Evolutionary conservation across 2,113 vertebrate species (phyloP), one percentile per base, ranked within the genome.

Genomic region (Mixornis gularis): DNA sequence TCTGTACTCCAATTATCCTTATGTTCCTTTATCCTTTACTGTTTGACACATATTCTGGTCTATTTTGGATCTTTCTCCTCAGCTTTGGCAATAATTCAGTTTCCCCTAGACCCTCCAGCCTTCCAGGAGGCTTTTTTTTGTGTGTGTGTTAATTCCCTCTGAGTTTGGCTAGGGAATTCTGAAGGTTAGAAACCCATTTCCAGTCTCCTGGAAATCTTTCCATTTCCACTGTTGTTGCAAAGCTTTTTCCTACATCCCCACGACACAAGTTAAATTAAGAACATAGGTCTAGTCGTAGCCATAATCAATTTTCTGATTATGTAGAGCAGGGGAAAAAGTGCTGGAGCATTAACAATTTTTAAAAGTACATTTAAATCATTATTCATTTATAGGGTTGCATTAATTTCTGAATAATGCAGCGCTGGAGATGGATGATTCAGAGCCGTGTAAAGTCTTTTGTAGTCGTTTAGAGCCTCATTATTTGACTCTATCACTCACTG

Each of bases 341-440:
- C 76, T 95, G 85, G 65, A 89, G 77, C 93, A 95, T 94, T 97
- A 96, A 94, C 62, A 88, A 78, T 91, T 97, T 95, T 92, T 95
- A 92, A 93, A 82, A 95, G 92, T 93, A 89, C 92, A 95, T 96
- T 97, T 95, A 96, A 97, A 97, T 93, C 95, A 95, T 97, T 97
- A 95, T 85, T 97, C 90, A 97, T 96, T 97, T 97, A 97, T 96
- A 79, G 66, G 70, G 79, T 94, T 95, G 63, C 92, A 97, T 97
- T 97, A 94, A 93, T 96, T 97, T 94, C 86, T 96, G 91, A 97
- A 94, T 95, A 95, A 96, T 93, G 88, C 87, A 83, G 79, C 62
- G 11, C 49, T 51, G 79, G 71, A 83, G 76, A 96, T 90, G 86
- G 94, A 94, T 97, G 92, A 96, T 93, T 96, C 93, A 96, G 89